phyloP scores from a whole-genome alignment of 2,797 vertebrate species.

The Sebastes paucispinis region DNA sequence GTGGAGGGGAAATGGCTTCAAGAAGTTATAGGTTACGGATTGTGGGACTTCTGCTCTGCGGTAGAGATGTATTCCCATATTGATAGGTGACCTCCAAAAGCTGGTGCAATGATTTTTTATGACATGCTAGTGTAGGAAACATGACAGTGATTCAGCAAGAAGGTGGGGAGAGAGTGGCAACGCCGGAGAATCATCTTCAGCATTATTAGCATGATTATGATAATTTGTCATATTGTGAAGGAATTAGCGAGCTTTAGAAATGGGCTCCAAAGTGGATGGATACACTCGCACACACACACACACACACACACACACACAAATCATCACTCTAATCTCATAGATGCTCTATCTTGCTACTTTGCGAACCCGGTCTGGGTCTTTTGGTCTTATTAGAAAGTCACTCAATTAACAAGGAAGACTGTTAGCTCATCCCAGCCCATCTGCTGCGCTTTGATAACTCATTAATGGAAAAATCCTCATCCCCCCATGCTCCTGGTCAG shows the following conservation, averaged over 20 bases:
- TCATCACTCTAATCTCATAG: slow-evolving; percentile 54
- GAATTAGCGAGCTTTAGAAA: slow-evolving; percentile 55
- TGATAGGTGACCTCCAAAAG: slow-evolving; percentile 60
- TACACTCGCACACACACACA: background rate
- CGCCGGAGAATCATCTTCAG: slow-evolving; percentile 23
- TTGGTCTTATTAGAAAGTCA: slow-evolving; percentile 78
- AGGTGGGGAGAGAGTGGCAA: background rate
- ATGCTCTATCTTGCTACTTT: slow-evolving; percentile 64
- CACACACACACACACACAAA: background rate
- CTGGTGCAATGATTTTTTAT: slow-evolving; percentile 34
- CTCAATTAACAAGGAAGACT: slow-evolving; percentile 79
- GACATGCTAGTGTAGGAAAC: background rate
- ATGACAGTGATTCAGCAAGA: slow-evolving; percentile 4
- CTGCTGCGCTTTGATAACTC: slow-evolving; percentile 83
- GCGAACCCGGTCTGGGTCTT: slow-evolving; percentile 58
- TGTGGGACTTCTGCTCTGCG: slow-evolving; percentile 61
- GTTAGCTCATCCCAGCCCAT: slow-evolving; percentile 79
- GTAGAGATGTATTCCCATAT: slow-evolving; percentile 40
- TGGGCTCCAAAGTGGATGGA: slow-evolving; percentile 27
- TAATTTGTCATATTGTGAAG: slow-evolving; percentile 46
- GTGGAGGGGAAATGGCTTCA: slow-evolving; percentile 32
- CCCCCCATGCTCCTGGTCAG: slow-evolving; percentile 74
- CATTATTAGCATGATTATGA: slow-evolving; percentile 37
- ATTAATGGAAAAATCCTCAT: slow-evolving; percentile 80
- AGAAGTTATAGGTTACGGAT: slow-evolving; percentile 69